phyloP scores from a whole-genome alignment of 2,888 invertebrate genomes.

The Adelognathus sp. region DNA sequence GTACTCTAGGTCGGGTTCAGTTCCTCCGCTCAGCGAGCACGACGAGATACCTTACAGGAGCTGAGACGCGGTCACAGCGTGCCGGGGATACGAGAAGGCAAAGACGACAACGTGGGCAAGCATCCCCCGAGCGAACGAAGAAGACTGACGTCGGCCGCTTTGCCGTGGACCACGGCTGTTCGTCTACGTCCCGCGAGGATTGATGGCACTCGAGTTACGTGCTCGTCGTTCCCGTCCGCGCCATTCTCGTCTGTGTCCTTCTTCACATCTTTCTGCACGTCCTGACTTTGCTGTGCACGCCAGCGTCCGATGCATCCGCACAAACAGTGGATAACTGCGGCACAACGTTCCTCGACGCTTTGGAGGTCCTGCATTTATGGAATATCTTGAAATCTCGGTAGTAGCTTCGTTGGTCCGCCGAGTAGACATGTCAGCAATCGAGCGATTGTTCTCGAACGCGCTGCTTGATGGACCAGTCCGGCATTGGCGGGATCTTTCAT shows the following conservation, averaged over 20 bases:
- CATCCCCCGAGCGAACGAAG: conserved; percentile 42
- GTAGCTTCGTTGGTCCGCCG: conserved; percentile 51
- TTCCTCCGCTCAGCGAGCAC: conserved; percentile 48
- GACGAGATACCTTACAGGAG: conserved; percentile 44
- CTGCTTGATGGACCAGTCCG: conserved; percentile 29
- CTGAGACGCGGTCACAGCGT: conserved; percentile 26
- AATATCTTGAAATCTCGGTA: conserved; percentile 78
- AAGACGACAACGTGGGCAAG: conserved; percentile 60
- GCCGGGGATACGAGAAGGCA: conserved; percentile 51
- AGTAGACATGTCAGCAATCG: conserved; percentile 68
- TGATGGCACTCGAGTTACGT: conserved; percentile 75
- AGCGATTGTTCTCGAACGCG: conserved; percentile 69
- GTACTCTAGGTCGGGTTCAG: conserved; percentile 61
- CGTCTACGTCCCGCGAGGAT: conserved; percentile 78
- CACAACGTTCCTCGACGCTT: conserved; percentile 34
- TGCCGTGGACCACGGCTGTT: conserved; percentile 76
- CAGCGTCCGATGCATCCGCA: conserved; percentile 40
- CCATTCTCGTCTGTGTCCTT: conserved; percentile 54
- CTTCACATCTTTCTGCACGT: conserved; percentile 45
- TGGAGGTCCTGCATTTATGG: conserved; percentile 77
- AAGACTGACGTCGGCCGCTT: conserved; percentile 77
- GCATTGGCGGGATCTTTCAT: conserved; percentile 35
- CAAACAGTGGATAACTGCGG: neutral
- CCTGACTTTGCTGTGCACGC: conserved; percentile 40
- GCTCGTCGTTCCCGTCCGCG: conserved; percentile 56